phyloP scores from a whole-genome alignment of 2,113 vertebrate genomes.

The cat (Felis catus) region F.catus_Fca126_mat1.0 CM031424.1:25952501-25953000 shows the following conservation, averaged over 20 bases:
- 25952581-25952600: neutral
- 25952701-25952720: neutral
- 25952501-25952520: neutral
- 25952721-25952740: neutral
- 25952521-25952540: neutral
- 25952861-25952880: neutral
- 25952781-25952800: neutral
- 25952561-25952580: neutral
- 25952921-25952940: neutral
- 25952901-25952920: neutral
- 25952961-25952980: neutral
- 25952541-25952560: neutral
- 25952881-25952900: neutral
- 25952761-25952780: neutral
- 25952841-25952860: neutral
- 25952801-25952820: neutral
- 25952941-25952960: neutral
- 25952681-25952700: neutral
- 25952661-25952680: neutral
- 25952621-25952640: neutral
- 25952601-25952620: neutral
- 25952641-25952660: neutral
- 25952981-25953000: accelerated
- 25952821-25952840: neutral
- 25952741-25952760: neutral